These are phyloP conservation scores for Leptarthrus brevirostris DNA, from an alignment of 2,888 invertebrate genomes.

Conservation along the genomic window DNA sequence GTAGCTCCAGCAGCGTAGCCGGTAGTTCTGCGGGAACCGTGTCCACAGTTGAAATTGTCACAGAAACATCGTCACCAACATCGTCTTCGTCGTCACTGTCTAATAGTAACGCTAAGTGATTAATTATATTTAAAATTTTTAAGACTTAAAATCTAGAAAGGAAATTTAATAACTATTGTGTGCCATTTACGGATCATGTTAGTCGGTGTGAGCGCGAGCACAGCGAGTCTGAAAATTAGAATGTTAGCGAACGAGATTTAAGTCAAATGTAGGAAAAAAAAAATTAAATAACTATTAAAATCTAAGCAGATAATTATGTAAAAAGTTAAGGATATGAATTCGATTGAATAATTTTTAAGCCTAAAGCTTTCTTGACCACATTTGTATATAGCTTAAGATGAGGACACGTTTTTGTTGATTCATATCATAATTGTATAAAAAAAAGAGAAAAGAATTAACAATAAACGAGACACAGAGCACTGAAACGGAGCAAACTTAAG, in stretches of 20 bases:
- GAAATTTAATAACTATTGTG: slow-evolving; percentile 31
- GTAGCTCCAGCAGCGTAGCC: background rate
- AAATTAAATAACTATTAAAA: slow-evolving; percentile 24
- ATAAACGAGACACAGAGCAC: slow-evolving; percentile 16
- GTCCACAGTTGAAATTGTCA: slow-evolving; percentile 54
- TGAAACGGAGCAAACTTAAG: background rate
- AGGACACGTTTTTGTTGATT: slow-evolving; percentile 41
- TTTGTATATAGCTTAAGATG: slow-evolving; percentile 49
- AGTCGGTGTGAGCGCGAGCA: slow-evolving; percentile 20
- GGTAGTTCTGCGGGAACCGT: slow-evolving; percentile 30
- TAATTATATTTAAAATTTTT: slow-evolving; percentile 56
- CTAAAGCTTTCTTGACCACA: slow-evolving; percentile 50
- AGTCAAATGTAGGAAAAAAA: slow-evolving; percentile 34
- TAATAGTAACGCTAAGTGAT: slow-evolving; percentile 57
- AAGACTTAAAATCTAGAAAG: slow-evolving; percentile 50
- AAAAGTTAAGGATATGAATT: slow-evolving; percentile 28
- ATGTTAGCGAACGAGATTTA: background rate
- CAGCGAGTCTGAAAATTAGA: slow-evolving; percentile 5
- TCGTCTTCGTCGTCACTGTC: slow-evolving; percentile 57
- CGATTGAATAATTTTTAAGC: slow-evolving; percentile 36
- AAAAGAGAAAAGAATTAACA: slow-evolving; percentile 8
- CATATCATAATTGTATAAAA: slow-evolving; percentile 42
- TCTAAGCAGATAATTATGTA: slow-evolving; percentile 31
- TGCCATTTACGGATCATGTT: slow-evolving; percentile 40
- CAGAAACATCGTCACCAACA: slow-evolving; percentile 56